Base-by-base conservation (phyloP, 2,888 invertebrate species). In the Sturmia bella region DNA sequence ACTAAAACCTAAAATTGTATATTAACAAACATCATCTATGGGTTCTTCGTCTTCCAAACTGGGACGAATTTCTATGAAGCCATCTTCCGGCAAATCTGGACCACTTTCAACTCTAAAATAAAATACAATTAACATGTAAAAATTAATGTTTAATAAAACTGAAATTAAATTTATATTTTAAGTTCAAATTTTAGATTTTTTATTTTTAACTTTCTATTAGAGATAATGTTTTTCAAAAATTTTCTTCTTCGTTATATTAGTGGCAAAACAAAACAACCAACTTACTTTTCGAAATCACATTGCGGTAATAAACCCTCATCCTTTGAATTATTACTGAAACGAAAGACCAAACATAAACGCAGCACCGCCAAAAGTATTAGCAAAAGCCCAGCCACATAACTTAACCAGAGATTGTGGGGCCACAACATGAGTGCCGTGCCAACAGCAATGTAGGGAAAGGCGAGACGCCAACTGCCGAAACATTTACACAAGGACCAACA, bases 391-490 rank as follows among this genome's bases (percentile, higher is more conserved):
- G 92, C 91, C 61, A 92, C 90, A 88, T 92, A 92, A 72, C 92
- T 92, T 54, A 92, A 88, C 92, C 92, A 92, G 59, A 92, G 88
- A 88, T 92, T 91, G 84, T 91, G 89, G 19, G 90, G 90, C 87
- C 89, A 90, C 68, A 90, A 78, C 61, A 90, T 87, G 68, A 91
- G 84, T 52, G 87, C 87, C 54, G 87, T 86, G 83, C 90, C 90
- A 81, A 90, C 85, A 73, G 86, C 86, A 74, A 89, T 84, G 85
- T 90, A 90, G 21, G 88, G 85, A 39, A 89, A 90, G 54, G 89
- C 84, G 41, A 90, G 86, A 12, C 90, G 87, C 90, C 91, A 90
- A 13, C 89, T 87, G 24, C 90, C 89, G 64, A 87, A 84, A 54
- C 86, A 61, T 59, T 85, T 86, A 59, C 87, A 85, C 45, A 84